phyloP scores from a whole-genome alignment of 2,113 vertebrate species.

The Hemiprocne comata region DNA sequence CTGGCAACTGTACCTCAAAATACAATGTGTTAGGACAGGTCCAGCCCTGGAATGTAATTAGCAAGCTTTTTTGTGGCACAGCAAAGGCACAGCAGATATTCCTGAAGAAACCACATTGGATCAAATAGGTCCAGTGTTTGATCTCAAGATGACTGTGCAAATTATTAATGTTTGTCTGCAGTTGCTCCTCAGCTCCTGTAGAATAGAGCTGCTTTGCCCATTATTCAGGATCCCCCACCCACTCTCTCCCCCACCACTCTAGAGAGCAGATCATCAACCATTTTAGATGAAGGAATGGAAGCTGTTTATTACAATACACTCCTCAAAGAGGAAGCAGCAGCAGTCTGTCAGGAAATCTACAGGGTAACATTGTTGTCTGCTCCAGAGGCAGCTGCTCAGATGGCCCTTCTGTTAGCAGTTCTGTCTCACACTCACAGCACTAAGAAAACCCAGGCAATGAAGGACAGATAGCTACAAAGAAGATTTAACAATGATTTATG shows the following conservation, averaged over 20 bases:
- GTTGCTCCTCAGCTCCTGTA: not conserved
- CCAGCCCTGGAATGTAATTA: constrained; percentile 20
- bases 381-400: not conserved
- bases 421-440: not conserved
- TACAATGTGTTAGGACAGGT: not conserved
- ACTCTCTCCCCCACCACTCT: not conserved
- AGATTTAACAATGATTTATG: not conserved
- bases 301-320: not conserved
- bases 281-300: not conserved
- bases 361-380: not conserved
- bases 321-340: constrained; percentile 29
- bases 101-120: constrained; percentile 30
- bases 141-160: constrained; percentile 23
- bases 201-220: not conserved
- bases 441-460: not conserved
- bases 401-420: not conserved
- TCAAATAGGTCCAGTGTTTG: constrained; percentile 26
- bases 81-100: not conserved
- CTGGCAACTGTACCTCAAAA: not conserved
- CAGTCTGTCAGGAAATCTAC: constrained; percentile 21
- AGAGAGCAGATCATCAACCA: not conserved
- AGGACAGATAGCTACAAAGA: not conserved
- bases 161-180: constrained; percentile 8
- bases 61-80: not conserved
- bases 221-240: not conserved